Evolutionary conservation across 2,797 vertebrate species (phyloP), one percentile per base, ranked within the genome.

Genomic region (Lithobates pipiens): DNA sequence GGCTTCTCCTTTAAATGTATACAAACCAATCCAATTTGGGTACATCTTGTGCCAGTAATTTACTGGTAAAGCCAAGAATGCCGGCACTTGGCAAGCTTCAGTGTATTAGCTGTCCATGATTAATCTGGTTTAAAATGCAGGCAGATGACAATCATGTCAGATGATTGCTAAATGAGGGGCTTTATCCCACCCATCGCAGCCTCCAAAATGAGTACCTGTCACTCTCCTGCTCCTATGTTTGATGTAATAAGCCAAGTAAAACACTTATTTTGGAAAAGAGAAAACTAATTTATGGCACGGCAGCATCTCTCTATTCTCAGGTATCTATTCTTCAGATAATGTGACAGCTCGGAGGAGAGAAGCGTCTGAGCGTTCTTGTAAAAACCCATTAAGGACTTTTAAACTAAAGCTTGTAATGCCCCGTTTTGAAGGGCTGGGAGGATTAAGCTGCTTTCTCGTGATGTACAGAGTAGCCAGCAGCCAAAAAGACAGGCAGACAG

Each of bases 381-480:
- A 85, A 80, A 85, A 85, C 61, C 77, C 84, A 85, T 85, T 85
- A 85, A 75, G 69, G 77, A 74, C 77, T 80, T 85, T 85, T 27
- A 80, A 65, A 85, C 63, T 80, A 85, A 85, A 85, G 72, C 84
- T 80, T 25, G 77, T 85, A 85, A 85, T 85, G 84, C 42, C 77
- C 77, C 63, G 11, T 85, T 85, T 73, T 79, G 83, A 85, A 79
- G 76, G 70, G 76, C 54, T 80, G 77, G 77, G 77, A 80, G 63
- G 72, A 85, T 85, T 85, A 85, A 44, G 27, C 29, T 67, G 69
- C 50, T 73, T 85, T 79, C 77, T 75, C 83, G 70, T 85, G 61
- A 80, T 80, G 57, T 50, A 65, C 57, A 69, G 83, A 80, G 57
- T 79, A 85, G 76, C 83, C 76, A 73, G 18, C 69, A 78, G 39